Evolutionary conservation across 2,113 vertebrate species (phyloP).

Genomic region (Leptodactylus fuscus): DNA sequence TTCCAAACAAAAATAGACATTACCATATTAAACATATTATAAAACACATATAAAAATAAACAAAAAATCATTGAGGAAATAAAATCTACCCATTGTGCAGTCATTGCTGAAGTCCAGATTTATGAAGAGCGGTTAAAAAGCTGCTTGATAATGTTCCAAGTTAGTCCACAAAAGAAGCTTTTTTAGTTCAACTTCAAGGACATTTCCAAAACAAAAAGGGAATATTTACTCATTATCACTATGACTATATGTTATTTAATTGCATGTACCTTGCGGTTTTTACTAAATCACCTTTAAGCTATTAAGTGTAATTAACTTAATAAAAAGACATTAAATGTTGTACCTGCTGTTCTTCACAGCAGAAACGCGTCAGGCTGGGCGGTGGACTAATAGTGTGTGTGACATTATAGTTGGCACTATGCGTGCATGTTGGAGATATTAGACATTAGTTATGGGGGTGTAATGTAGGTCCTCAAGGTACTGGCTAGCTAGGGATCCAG

Average conservation of each 20-base stretch:
- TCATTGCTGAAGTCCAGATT: not conserved
- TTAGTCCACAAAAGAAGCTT: not conserved
- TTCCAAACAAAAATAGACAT: too few relatives aligned
- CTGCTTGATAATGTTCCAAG: conserved; percentile 18
- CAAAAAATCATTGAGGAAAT: too few relatives aligned
- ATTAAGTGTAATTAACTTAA: conserved; percentile 15
- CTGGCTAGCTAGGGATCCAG: too few relatives aligned
- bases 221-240: not conserved
- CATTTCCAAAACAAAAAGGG: not conserved
- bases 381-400: too few relatives aligned
- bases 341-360: not conserved
- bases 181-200: not conserved
- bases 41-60: too few relatives aligned
- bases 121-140: not conserved
- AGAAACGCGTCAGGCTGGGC: too few relatives aligned
- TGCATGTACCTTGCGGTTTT: not conserved
- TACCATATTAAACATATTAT: too few relatives aligned
- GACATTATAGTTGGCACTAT: too few relatives aligned
- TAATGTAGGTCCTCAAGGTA: too few relatives aligned
- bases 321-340: not conserved
- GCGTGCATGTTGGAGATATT: too few relatives aligned
- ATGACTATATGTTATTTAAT: not conserved
- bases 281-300: not conserved
- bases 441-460: too few relatives aligned
- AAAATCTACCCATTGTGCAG: not conserved